Conservation (phyloP, 2,888 invertebrate genomes). For the Alentia gelatinosa region DNA sequence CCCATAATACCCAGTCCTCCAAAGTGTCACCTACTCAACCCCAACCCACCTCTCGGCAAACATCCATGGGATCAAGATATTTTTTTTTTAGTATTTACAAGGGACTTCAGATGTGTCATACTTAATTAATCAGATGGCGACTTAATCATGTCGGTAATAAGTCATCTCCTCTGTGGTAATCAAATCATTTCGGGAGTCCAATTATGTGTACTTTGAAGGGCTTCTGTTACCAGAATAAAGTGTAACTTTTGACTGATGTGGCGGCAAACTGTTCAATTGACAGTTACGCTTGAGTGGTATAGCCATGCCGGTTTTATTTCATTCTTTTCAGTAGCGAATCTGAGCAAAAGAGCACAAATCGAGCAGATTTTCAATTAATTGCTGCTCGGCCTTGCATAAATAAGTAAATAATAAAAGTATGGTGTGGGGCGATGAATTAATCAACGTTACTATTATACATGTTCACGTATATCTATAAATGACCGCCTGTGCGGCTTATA, state of each 20-base stretch:
- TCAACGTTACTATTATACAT: no score
- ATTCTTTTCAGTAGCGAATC: neutral
- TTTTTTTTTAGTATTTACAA: neutral
- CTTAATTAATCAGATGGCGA: neutral
- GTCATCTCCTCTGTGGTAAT: neutral
- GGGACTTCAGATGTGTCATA: neutral
- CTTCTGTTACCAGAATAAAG: no score
- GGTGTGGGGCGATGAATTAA: no score
- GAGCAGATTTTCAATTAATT: neutral
- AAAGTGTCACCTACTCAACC: no score
- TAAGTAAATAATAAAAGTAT: no score
- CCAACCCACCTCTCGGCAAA: neutral
- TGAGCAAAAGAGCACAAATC: neutral
- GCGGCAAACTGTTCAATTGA: neutral
- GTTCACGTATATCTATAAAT: no score
- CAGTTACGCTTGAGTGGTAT: neutral
- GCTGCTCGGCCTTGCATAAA: no score
- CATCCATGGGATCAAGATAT: neutral
- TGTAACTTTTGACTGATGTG: neutral
- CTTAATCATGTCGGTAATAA: neutral
- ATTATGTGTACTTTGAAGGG: neutral
- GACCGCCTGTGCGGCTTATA: no score
- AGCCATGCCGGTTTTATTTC: no score
- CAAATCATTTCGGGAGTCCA: neutral
- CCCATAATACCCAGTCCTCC: no score